These are phyloP conservation scores for Danio kyathit DNA, from an alignment of 2,797 vertebrate genomes.

Conservation along the genomic window DNA sequence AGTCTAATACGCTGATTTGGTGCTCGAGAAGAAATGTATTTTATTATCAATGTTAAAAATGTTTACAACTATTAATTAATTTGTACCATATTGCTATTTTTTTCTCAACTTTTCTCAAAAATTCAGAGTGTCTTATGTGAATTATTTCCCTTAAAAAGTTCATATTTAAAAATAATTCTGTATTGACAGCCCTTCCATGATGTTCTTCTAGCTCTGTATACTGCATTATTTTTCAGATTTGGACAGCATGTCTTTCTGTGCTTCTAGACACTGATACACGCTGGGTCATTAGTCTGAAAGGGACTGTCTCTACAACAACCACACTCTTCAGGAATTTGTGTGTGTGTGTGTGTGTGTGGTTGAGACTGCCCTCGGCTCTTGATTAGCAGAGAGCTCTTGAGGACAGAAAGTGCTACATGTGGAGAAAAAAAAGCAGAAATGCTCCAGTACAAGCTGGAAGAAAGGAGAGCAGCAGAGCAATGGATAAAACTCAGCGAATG, in stretches of 20 bases:
- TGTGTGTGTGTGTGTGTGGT: slow-evolving; percentile 6
- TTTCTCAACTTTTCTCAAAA: too few relatives aligned
- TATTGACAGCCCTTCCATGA: background rate
- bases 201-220: background rate
- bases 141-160: too few relatives aligned
- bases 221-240: background rate
- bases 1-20: too few relatives aligned
- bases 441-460: background rate
- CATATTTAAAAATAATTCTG: background rate
- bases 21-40: too few relatives aligned
- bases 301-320: slow-evolving; percentile 22
- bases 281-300: slow-evolving; percentile 50
- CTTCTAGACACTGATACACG: slow-evolving; percentile 35
- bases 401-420: slow-evolving; percentile 39
- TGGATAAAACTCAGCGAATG: slow-evolving; percentile 9
- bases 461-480: background rate
- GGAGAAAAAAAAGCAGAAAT: slow-evolving; percentile 11
- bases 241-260: background rate
- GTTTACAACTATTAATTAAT: too few relatives aligned
- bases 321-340: slow-evolving; percentile 49
- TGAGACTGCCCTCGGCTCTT: slow-evolving; percentile 8
- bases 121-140: too few relatives aligned
- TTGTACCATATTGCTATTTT: too few relatives aligned
- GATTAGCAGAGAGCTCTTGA: slow-evolving; percentile 21
- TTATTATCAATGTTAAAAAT: too few relatives aligned